Conservation (phyloP, 2,888 invertebrate genomes). For the Parelbella ahira region DNA sequence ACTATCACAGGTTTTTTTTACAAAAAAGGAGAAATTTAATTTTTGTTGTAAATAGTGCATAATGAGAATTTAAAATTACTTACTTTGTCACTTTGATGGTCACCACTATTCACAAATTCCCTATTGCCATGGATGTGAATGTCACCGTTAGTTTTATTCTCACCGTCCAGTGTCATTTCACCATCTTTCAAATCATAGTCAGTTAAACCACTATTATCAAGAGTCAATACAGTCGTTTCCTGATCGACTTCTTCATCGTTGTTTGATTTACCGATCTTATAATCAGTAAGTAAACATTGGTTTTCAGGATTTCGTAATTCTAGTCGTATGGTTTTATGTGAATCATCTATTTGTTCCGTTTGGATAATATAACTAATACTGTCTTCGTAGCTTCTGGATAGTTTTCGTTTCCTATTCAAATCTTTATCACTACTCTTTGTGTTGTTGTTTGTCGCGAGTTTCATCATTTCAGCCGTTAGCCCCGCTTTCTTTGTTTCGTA, state of each 20-base stretch:
- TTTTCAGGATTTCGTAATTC: slow-evolving; percentile 49
- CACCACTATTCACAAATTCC: slow-evolving; percentile 42
- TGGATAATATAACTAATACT: slow-evolving; percentile 39
- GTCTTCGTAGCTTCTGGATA: slow-evolving; percentile 36
- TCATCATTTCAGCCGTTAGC: slow-evolving; percentile 2
- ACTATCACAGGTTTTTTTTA: too few relatives aligned
- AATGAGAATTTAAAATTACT: slow-evolving; percentile 35
- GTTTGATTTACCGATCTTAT: slow-evolving; percentile 11
- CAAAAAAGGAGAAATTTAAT: too few relatives aligned
- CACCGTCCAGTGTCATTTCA: slow-evolving; percentile 37
- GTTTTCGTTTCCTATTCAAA: slow-evolving; percentile 48
- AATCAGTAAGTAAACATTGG: slow-evolving; percentile 21
- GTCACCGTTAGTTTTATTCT: slow-evolving; percentile 34
- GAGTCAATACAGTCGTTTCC: slow-evolving; percentile 31
- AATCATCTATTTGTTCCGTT: slow-evolving; percentile 57
- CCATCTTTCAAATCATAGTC: slow-evolving; percentile 44
- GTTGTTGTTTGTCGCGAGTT: slow-evolving; percentile 21
- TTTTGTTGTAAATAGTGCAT: too few relatives aligned
- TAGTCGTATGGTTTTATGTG: slow-evolving; percentile 54
- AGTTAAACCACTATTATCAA: slow-evolving; percentile 38
- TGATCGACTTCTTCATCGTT: slow-evolving; percentile 28
- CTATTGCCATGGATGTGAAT: slow-evolving; percentile 39
- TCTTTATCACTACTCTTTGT: slow-evolving; percentile 39
- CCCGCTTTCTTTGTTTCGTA: slow-evolving; percentile 29
- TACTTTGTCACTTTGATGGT: slow-evolving; percentile 42